These are phyloP conservation scores for Herpetotheres cachinnans DNA, from an alignment of 2,113 vertebrate genomes.

Conservation along the genomic window DNA sequence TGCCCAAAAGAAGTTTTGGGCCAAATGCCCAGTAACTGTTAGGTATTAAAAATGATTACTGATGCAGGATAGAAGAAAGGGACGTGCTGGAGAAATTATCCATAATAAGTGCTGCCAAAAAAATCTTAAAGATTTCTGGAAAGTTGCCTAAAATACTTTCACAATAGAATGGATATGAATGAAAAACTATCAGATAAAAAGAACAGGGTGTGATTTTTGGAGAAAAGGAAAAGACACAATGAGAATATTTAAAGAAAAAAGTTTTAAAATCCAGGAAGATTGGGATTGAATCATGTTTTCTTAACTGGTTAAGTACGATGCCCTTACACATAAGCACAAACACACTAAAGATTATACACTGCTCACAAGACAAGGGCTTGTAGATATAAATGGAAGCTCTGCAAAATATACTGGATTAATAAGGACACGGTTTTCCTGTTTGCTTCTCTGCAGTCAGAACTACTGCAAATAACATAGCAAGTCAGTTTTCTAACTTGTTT, in stretches of 20 bases:
- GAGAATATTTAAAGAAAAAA: background rate
- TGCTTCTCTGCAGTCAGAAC: background rate
- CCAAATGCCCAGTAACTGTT: background rate
- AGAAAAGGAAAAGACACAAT: background rate
- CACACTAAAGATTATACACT: background rate
- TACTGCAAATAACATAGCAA: background rate
- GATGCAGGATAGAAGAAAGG: background rate
- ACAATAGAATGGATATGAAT: background rate
- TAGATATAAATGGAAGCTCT: background rate
- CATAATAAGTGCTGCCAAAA: background rate
- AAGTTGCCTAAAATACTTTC: background rate
- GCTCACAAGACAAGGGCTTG: background rate
- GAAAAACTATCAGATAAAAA: background rate
- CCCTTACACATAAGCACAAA: background rate
- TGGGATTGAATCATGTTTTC: background rate
- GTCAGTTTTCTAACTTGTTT: background rate
- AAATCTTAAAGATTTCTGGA: background rate
- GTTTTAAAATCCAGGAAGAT: background rate
- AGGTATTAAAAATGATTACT: background rate
- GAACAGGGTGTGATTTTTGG: accelerated
- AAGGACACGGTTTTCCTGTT: background rate
- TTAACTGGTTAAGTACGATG: background rate
- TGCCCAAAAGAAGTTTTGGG: background rate
- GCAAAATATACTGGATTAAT: background rate
- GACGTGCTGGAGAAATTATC: background rate